These are phyloP conservation scores for Pyrocephalus nanus DNA, from an alignment of 2,797 vertebrate genomes.

Conservation along the genomic window DNA sequence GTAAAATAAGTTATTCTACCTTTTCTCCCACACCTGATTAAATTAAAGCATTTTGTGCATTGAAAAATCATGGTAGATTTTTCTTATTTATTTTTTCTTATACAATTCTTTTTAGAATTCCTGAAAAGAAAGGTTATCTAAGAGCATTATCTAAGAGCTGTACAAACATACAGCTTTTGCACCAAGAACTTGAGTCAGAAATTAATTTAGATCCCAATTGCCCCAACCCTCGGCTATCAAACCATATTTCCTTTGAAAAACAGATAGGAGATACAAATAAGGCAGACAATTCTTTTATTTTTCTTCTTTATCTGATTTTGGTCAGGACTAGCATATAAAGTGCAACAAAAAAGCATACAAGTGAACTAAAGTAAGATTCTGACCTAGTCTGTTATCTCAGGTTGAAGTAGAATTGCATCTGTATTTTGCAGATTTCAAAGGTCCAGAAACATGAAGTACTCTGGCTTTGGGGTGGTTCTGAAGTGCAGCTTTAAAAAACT, in stretches of 20 bases:
- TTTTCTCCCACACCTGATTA: neutral
- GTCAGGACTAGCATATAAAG: neutral
- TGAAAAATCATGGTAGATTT: neutral
- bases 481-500: neutral
- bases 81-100: neutral
- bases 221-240: neutral
- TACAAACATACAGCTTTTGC: neutral
- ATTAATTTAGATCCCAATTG: neutral
- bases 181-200: neutral
- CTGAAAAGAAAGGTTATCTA: neutral
- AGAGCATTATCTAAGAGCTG: neutral
- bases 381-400: neutral
- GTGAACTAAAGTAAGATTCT: neutral
- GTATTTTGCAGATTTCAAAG: neutral
- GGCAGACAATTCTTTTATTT: neutral
- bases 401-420: neutral
- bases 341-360: neutral
- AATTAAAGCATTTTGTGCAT: neutral
- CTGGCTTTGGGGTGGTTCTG: neutral
- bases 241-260: neutral
- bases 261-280: neutral
- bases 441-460: neutral
- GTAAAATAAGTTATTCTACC: neutral
- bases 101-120: neutral
- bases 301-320: neutral